Evolutionary conservation across 2,113 vertebrate species (phyloP).

Genomic region (Plestiodon gilberti): DNA sequence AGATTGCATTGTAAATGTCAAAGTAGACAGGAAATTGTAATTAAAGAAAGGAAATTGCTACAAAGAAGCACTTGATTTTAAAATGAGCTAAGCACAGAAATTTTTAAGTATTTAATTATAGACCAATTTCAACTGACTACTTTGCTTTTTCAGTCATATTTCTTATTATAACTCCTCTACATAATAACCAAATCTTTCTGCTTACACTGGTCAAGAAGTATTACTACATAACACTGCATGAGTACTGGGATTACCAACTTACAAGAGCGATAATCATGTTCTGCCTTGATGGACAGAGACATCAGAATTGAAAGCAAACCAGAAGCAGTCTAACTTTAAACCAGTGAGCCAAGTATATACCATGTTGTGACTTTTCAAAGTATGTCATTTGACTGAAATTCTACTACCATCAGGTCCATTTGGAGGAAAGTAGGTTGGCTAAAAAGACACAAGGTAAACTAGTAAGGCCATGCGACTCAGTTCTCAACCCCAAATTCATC

Average conservation of each 20-base stretch:
- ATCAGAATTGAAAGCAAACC: conserved; percentile 67
- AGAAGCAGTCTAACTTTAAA: conserved; percentile 52
- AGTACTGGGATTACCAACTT: conserved; percentile 74
- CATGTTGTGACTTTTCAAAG: conserved; percentile 9
- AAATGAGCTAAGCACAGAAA: conserved; percentile 91
- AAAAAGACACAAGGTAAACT: not conserved
- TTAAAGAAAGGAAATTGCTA: conserved; percentile 98
- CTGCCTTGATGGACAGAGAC: conserved; percentile 54
- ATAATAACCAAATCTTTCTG: conserved; percentile 79
- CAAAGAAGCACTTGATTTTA: conserved; percentile 93
- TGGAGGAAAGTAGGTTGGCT: conserved; percentile 22
- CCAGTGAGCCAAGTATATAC: not conserved
- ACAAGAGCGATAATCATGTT: conserved; percentile 57
- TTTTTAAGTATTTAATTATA: conserved; percentile 96
- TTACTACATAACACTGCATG: conserved; percentile 66
- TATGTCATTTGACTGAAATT: not conserved
- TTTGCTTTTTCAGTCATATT: conserved; percentile 84
- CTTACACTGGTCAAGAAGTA: conserved; percentile 67
- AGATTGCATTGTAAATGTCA: conserved; percentile 98
- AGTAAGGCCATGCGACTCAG: too few relatives aligned
- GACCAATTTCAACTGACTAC: conserved; percentile 86
- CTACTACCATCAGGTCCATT: conserved; percentile 24
- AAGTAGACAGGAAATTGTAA: conserved; percentile 96
- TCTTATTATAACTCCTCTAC: conserved; percentile 83
- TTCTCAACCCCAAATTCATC: not conserved